Evolutionary conservation across 2,888 invertebrate genomes (phyloP).

Genomic region (Stenichneumon culpator): DNA sequence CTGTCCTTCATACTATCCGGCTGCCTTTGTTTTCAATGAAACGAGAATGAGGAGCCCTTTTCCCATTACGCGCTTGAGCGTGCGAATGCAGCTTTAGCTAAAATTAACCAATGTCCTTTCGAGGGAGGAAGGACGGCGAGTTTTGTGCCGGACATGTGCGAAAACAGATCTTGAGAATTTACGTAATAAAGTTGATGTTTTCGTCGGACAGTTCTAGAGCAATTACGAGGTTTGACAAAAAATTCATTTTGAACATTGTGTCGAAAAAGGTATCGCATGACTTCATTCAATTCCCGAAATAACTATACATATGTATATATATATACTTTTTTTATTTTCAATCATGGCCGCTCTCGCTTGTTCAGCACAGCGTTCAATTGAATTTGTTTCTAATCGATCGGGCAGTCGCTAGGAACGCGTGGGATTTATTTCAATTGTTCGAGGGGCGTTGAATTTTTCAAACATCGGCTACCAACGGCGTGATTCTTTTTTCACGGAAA

Average conservation of each 20-base stretch:
- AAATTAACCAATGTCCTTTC: neutral
- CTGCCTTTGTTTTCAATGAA: conserved; percentile 25
- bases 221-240: neutral
- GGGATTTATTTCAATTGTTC: conserved; percentile 19
- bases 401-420: neutral
- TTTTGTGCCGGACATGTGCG: too few species aligned
- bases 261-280: neutral
- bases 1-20: neutral
- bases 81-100: neutral
- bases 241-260: neutral
- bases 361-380: neutral
- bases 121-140: too few species aligned
- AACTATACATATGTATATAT: neutral
- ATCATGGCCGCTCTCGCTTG: neutral
- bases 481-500: neutral
- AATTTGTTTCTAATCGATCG: conserved; percentile 6
- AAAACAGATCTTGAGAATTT: too few species aligned
- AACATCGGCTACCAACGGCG: conserved; percentile 15
- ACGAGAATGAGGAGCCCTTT: conserved; percentile 3
- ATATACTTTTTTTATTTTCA: neutral
- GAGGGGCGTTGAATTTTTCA: conserved; percentile 8
- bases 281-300: neutral
- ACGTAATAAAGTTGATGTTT: too few species aligned
- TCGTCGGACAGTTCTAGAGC: neutral
- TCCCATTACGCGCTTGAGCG: conserved; percentile 8